These are phyloP conservation scores for Bolinopsis microptera DNA, from an alignment of 37 sponge, comb jelly and placozoan genomes.

Conservation along the genomic window DNA sequence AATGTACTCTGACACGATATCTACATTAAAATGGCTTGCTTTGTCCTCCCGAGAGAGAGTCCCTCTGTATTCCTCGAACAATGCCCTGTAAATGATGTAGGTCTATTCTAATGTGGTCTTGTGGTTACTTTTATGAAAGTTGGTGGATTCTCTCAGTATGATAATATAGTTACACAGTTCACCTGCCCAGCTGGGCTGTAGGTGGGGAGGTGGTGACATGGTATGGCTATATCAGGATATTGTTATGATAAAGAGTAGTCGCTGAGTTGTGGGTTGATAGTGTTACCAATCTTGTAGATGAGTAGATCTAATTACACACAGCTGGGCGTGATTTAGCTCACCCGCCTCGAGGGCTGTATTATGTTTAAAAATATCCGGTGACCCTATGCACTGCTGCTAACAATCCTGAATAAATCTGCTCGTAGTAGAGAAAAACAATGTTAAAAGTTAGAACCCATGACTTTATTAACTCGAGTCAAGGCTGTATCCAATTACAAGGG, in stretches of 20 bases:
- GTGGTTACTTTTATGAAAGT: too few species aligned
- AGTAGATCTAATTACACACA: too few species aligned
- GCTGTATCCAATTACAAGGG: not conserved
- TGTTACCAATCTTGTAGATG: too few species aligned
- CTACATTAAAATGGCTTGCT: not conserved
- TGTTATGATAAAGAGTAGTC: too few species aligned
- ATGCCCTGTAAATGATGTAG: not conserved
- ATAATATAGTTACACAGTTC: too few species aligned
- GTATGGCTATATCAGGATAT: too few species aligned
- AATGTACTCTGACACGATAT: not conserved
- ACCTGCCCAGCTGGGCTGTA: too few species aligned
- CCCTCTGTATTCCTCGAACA: not conserved
- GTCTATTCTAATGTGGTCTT: not conserved
- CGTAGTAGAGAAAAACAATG: not conserved
- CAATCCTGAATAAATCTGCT: not conserved
- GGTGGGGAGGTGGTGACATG: too few species aligned
- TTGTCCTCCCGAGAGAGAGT: not conserved
- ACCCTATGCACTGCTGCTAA: not conserved
- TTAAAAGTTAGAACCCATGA: not conserved
- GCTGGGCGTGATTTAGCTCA: too few species aligned
- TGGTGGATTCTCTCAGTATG: too few species aligned
- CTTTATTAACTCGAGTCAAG: not conserved
- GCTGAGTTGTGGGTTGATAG: too few species aligned
- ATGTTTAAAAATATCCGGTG: not conserved
- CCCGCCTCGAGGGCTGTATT: not conserved